These are phyloP conservation scores for Parauchenoglanis punctatus DNA, from an alignment of 2,797 vertebrate genomes.

Conservation along the genomic window DNA sequence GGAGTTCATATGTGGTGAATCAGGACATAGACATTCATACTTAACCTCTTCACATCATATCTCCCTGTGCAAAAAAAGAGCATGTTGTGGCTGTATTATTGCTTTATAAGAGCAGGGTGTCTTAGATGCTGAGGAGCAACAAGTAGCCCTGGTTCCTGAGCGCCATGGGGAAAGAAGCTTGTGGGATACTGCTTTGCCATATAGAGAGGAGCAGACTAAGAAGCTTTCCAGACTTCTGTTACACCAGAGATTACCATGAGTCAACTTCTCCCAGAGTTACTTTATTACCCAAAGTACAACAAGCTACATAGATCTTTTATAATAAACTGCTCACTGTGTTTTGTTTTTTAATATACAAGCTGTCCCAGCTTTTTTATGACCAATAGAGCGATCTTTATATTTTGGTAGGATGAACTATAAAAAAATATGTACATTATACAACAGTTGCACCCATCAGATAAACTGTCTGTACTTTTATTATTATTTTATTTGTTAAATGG, in stretches of 20 bases:
- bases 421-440: neutral
- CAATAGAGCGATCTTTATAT: neutral
- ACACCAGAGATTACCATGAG: neutral
- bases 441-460: neutral
- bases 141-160: constrained; percentile 20
- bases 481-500: neutral
- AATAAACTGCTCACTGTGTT: no score
- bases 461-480: neutral
- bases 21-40: constrained; percentile 15
- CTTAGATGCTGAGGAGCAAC: neutral
- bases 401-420: neutral
- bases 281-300: neutral
- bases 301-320: neutral
- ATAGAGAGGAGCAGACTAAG: neutral
- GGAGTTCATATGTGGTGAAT: neutral
- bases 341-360: neutral
- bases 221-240: neutral
- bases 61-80: constrained; percentile 16
- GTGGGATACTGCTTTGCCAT: neutral
- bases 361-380: neutral
- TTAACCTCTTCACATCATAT: neutral
- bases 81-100: constrained; percentile 41
- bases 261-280: neutral
- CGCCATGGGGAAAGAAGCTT: constrained; percentile 38
- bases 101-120: constrained; percentile 48